phyloP scores from a whole-genome alignment of 2,797 vertebrate species.

The Champsocephalus gunnari region DNA sequence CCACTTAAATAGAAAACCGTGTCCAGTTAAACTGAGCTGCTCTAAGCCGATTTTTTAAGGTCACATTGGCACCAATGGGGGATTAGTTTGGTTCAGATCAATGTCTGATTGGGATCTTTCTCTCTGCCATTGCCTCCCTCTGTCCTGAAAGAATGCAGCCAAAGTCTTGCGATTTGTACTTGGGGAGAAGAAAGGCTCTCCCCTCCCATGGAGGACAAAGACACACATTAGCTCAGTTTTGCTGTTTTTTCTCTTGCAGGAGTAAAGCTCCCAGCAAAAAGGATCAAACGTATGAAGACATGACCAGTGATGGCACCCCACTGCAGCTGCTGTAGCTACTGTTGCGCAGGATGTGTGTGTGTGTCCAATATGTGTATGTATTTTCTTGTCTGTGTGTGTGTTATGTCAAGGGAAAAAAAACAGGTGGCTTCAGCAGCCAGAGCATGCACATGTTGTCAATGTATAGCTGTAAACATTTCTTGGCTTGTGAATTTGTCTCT shows the following conservation, averaged over 20 bases:
- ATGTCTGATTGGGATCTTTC: slow-evolving; percentile 88
- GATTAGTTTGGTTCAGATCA: slow-evolving; percentile 89
- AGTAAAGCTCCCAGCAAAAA: slow-evolving; percentile 74
- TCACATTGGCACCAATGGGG: slow-evolving; percentile 89
- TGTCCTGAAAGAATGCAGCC: slow-evolving; percentile 80
- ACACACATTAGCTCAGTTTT: slow-evolving; percentile 89
- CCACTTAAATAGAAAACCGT: slow-evolving; percentile 81
- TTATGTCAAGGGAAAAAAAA: slow-evolving; percentile 37
- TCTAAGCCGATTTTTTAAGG: slow-evolving; percentile 89
- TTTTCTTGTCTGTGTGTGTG: slow-evolving; percentile 28
- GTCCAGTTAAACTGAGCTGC: slow-evolving; percentile 87
- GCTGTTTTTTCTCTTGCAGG: slow-evolving; percentile 81
- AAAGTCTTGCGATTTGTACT: slow-evolving; percentile 88
- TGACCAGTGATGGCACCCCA: slow-evolving; percentile 74
- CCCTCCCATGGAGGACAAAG: slow-evolving; percentile 84
- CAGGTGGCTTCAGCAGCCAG: slow-evolving; percentile 63
- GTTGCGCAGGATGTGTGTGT: slow-evolving; percentile 48
- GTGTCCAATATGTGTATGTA: slow-evolving; percentile 7
- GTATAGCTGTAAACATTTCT: slow-evolving; percentile 46
- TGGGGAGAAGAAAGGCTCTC: slow-evolving; percentile 83
- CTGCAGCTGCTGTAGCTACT: slow-evolving; percentile 74
- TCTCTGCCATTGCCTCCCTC: slow-evolving; percentile 82
- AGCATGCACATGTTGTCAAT: slow-evolving; percentile 39
- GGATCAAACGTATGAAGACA: slow-evolving; percentile 84
- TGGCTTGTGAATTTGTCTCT: slow-evolving; percentile 25